phyloP scores from a whole-genome alignment of 1,140 invertebrate genomes.

The Caenorhabditis tropicalis region DNA sequence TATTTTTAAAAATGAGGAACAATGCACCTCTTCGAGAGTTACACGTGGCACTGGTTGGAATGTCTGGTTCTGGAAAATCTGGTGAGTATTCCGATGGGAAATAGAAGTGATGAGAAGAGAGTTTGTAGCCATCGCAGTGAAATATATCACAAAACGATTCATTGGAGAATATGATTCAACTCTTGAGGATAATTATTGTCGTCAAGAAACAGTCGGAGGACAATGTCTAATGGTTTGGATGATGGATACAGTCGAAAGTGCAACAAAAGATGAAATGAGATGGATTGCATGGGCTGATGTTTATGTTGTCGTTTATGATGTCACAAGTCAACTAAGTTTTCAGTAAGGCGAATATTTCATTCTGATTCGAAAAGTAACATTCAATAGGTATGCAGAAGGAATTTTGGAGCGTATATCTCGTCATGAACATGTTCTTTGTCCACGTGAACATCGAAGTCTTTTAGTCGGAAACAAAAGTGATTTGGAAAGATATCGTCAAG shows the following conservation, averaged over 20 bases:
- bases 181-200: slow-evolving; percentile 74
- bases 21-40: slow-evolving; percentile 53
- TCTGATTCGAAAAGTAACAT: background rate
- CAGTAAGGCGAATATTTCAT: too few species aligned
- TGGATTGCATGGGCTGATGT: slow-evolving; percentile 74
- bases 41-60: slow-evolving; percentile 72
- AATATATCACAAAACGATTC: slow-evolving; percentile 74
- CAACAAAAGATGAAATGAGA: slow-evolving; percentile 72
- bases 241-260: slow-evolving; percentile 75
- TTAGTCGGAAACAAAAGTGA: slow-evolving; percentile 75
- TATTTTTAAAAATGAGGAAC: background rate
- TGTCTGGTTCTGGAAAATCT: slow-evolving; percentile 72
- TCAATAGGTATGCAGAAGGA: slow-evolving; percentile 63
- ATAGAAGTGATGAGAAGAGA: slow-evolving; percentile 55
- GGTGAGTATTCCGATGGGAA: slow-evolving; percentile 61
- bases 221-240: slow-evolving; percentile 73
- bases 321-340: slow-evolving; percentile 73
- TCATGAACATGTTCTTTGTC: slow-evolving; percentile 67
- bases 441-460: slow-evolving; percentile 72
- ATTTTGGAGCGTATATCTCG: slow-evolving; percentile 72
- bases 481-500: slow-evolving; percentile 73
- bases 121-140: slow-evolving; percentile 73
- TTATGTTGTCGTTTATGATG: slow-evolving; percentile 73
- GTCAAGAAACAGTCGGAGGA: slow-evolving; percentile 72
- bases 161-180: slow-evolving; percentile 75